Evolutionary conservation across 2,113 vertebrate species (phyloP).

Genomic region (Pollimyrus isidori): DNA sequence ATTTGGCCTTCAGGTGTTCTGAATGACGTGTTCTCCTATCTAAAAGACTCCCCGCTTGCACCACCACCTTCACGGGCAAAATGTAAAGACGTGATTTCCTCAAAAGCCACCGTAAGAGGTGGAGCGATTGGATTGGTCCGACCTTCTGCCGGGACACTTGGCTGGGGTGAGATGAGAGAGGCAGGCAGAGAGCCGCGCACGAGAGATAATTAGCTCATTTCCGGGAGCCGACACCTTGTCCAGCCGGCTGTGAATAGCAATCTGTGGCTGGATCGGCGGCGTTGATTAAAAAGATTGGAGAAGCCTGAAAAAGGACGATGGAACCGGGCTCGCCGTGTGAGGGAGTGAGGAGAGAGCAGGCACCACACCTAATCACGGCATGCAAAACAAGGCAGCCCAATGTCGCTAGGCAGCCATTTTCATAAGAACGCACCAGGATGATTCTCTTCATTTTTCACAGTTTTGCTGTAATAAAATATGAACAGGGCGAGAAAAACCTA

Average conservation of each 20-base stretch:
- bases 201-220: slow-evolving; percentile 18
- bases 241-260: slow-evolving; percentile 7
- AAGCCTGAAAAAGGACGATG: background rate
- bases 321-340: background rate
- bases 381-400: background rate
- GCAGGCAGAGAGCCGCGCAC: background rate
- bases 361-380: background rate
- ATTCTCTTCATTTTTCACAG: background rate
- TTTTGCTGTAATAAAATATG: background rate
- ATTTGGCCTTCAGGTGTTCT: background rate
- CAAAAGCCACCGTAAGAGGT: background rate
- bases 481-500: background rate
- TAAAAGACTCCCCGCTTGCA: background rate
- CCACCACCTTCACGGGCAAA: background rate
- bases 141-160: background rate
- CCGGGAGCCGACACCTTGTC: background rate
- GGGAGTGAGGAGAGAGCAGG: background rate
- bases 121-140: background rate
- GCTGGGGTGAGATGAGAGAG: background rate
- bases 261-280: background rate
- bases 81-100: background rate
- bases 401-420: background rate
- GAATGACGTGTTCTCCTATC: background rate
- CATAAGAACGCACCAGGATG: background rate
- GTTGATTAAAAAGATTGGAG: background rate